phyloP scores from a whole-genome alignment of 2,797 vertebrate genomes.

The Euthynnus affinis region DNA sequence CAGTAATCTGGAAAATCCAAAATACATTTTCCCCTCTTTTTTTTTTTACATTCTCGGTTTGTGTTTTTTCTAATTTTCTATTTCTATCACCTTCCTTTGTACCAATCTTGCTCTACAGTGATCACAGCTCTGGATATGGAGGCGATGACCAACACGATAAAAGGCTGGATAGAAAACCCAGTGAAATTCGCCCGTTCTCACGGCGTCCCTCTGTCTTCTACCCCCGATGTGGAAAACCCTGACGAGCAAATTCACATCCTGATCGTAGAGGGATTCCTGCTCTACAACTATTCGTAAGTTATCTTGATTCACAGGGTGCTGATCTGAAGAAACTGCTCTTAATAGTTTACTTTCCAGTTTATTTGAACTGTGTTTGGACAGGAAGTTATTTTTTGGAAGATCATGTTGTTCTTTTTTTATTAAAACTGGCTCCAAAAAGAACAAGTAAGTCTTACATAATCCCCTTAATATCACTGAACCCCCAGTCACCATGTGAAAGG shows the following conservation, averaged over 20 bases:
- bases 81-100: conserved; percentile 24
- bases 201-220: conserved; percentile 83
- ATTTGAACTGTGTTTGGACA: not conserved
- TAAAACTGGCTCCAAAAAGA: not conserved
- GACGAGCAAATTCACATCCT: conserved; percentile 89
- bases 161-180: conserved; percentile 91
- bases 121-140: conserved; percentile 96
- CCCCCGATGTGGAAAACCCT: conserved; percentile 67
- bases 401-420: not conserved
- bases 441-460: not conserved
- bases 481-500: not conserved
- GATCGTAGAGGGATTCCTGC: conserved; percentile 95
- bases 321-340: not conserved
- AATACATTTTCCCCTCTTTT: conserved; percentile 12
- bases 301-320: not conserved
- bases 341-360: not conserved
- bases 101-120: conserved; percentile 77
- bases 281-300: conserved; percentile 93
- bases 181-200: conserved; percentile 95
- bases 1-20: conserved; percentile 22
- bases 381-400: not conserved
- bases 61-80: conserved; percentile 30
- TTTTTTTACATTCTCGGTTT: conserved; percentile 32
- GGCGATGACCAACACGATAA: conserved; percentile 93
- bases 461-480: not conserved